Percentiles rank a stretch among this genome's conserved stretches.
Evolutionary conservation across 2,797 vertebrate species (phyloP).

Genomic region (Zalophus californianus): DNA sequence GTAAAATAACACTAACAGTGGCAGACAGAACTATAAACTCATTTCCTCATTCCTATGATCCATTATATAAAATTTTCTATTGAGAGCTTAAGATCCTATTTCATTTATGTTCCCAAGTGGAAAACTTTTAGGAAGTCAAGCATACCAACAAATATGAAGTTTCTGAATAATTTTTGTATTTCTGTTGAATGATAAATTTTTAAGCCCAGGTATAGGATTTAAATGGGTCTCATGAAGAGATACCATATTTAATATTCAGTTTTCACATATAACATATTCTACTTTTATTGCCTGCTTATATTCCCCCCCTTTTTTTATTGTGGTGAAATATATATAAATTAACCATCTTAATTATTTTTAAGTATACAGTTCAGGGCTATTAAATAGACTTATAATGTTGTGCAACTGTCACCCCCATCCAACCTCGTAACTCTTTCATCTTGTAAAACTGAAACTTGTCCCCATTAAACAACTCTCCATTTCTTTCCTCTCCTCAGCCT

Average conservation of each 20-base stretch:
- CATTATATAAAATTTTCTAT: neutral
- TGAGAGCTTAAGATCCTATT: slow-evolving; percentile 41
- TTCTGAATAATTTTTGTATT: slow-evolving; percentile 8
- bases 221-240: neutral
- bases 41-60: neutral
- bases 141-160: slow-evolving; percentile 1
- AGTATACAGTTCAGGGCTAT: neutral
- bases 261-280: slow-evolving; percentile 39
- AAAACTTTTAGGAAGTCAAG: slow-evolving; percentile 35
- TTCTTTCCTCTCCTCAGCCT: neutral
- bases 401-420: neutral
- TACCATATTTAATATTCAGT: slow-evolving; percentile 22
- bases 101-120: neutral
- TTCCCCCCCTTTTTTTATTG: neutral
- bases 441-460: neutral
- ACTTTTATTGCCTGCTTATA: neutral
- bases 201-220: neutral
- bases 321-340: neutral
- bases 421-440: neutral
- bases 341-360: slow-evolving; percentile 6
- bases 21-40: neutral
- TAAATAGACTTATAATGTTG: neutral
- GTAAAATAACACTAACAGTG: slow-evolving; percentile 33
- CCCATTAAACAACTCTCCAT: neutral
- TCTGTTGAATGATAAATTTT: slow-evolving; percentile 41